These are phyloP conservation scores for Nipponia nippon DNA, from an alignment of 2,113 vertebrate genomes.

Conservation along the genomic window DNA sequence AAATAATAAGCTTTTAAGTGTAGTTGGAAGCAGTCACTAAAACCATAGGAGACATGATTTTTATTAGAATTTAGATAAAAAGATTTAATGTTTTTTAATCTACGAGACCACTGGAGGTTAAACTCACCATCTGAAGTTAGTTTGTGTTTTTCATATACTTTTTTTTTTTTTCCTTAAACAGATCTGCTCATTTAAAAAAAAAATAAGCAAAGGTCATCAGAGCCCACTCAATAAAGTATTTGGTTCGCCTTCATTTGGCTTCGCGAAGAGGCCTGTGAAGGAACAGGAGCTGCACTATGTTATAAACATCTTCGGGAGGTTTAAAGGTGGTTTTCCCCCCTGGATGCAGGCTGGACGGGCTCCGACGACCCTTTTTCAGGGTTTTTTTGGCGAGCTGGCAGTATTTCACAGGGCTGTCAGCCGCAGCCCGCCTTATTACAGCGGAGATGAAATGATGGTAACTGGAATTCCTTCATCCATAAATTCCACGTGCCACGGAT, in stretches of 20 bases:
- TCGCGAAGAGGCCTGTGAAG: slow-evolving; percentile 34
- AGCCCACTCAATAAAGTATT: slow-evolving; percentile 73
- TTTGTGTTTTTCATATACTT: slow-evolving; percentile 64
- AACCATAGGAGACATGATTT: slow-evolving; percentile 65
- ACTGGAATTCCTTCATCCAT: slow-evolving; percentile 57
- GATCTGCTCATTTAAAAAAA: slow-evolving; percentile 67
- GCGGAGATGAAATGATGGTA: slow-evolving; percentile 52
- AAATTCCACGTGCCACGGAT: slow-evolving; percentile 62
- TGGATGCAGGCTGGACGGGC: not conserved
- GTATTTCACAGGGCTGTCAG: slow-evolving; percentile 67
- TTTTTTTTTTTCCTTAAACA: not conserved
- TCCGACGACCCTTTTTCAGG: slow-evolving; percentile 3
- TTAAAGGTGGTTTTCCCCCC: not conserved
- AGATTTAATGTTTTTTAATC: slow-evolving; percentile 69
- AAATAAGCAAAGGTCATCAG: slow-evolving; percentile 66
- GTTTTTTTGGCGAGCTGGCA: not conserved
- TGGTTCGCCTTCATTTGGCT: slow-evolving; percentile 58
- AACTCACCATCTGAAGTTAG: slow-evolving; percentile 77
- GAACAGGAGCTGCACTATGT: slow-evolving; percentile 34
- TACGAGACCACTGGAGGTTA: slow-evolving; percentile 69
- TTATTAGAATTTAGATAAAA: slow-evolving; percentile 74
- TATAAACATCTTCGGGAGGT: not conserved
- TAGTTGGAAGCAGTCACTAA: slow-evolving; percentile 48
- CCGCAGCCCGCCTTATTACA: slow-evolving; percentile 47
- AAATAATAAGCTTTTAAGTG: slow-evolving; percentile 53